Conservation (phyloP, 2,113 vertebrate genomes). For the Turnix velox region DNA sequence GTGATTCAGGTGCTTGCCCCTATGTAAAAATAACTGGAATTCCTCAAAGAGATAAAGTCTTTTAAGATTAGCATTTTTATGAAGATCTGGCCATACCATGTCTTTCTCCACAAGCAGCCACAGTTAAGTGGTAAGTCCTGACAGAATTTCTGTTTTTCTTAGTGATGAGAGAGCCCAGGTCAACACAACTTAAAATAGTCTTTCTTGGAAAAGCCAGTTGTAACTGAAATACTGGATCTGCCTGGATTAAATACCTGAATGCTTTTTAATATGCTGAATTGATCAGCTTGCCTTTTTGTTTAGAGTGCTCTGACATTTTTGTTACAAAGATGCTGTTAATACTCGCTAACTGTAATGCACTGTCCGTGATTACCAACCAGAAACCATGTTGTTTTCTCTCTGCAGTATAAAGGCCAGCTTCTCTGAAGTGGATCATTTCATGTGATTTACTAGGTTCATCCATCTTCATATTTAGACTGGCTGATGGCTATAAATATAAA, state of each 20-base stretch:
- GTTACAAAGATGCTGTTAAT: background rate
- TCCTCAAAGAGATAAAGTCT: background rate
- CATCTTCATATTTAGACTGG: background rate
- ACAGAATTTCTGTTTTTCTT: background rate
- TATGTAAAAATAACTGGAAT: constrained; percentile 3
- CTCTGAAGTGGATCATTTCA: background rate
- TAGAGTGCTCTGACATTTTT: background rate
- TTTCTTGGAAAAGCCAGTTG: background rate
- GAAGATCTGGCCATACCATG: background rate
- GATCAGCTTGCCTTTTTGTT: background rate
- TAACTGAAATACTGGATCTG: background rate
- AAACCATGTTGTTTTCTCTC: background rate
- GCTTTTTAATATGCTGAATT: background rate
- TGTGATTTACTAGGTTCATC: background rate
- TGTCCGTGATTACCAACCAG: background rate
- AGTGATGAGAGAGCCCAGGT: background rate
- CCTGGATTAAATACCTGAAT: background rate
- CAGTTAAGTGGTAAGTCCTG: background rate
- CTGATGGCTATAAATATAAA: background rate
- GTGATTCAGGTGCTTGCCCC: background rate
- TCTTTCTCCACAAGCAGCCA: background rate
- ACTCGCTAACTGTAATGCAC: background rate
- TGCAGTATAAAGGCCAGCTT: background rate
- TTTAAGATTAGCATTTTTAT: background rate
- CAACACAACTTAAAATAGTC: background rate